These are phyloP conservation scores for Smittia aterrima DNA, from an alignment of 2,888 invertebrate genomes.

Conservation along the genomic window DNA sequence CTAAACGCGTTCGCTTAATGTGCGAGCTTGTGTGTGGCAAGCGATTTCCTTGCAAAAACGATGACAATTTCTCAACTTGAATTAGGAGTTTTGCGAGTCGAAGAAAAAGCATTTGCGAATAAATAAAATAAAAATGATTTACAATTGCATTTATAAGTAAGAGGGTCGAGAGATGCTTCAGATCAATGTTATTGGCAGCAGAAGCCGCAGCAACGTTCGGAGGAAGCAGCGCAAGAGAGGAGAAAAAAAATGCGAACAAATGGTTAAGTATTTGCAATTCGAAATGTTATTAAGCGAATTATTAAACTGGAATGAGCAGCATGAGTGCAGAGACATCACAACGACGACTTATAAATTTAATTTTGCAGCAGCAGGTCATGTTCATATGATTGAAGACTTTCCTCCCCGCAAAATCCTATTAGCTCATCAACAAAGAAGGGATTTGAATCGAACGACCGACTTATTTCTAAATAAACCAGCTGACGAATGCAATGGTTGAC, in stretches of 20 bases:
- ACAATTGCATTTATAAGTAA: constrained; percentile 7
- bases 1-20: constrained; percentile 11
- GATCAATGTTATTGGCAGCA: constrained; percentile 35
- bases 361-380: background rate
- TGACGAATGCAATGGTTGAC: no score
- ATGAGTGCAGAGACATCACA: background rate
- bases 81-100: constrained; percentile 12
- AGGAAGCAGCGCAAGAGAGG: no score
- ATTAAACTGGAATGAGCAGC: constrained; percentile 36
- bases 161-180: constrained; percentile 13
- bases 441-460: no score
- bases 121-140: constrained; percentile 39
- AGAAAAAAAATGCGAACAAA: constrained; percentile 38
- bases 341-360: background rate
- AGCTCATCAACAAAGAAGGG: background rate
- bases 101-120: background rate
- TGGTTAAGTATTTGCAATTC: constrained; percentile 26
- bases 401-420: constrained; percentile 24
- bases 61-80: constrained; percentile 33
- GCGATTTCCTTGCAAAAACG: constrained; percentile 10
- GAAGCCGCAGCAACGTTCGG: background rate
- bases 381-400: background rate
- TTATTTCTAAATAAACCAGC: no score
- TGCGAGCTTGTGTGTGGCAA: constrained; percentile 27
- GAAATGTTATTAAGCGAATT: constrained; percentile 27